Base-by-base conservation (phyloP, 2,797 vertebrate species). In the Pangasius sanitwongsei region DNA sequence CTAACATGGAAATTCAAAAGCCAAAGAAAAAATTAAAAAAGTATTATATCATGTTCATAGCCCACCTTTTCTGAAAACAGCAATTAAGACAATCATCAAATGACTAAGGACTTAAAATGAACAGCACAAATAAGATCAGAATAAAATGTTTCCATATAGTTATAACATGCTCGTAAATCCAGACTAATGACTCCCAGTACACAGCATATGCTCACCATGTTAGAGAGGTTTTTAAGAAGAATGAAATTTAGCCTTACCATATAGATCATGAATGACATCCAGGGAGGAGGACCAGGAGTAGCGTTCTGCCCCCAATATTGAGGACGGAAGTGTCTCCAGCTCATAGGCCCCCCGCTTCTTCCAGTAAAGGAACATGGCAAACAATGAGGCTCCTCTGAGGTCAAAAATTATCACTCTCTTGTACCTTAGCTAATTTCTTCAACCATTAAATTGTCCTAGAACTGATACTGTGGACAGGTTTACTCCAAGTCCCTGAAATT, bases 291-390 rank as follows among this genome's bases (percentile, higher is more conserved):
- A 97, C 97, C 97, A 99, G 69, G 97, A 97, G 95, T 98, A 99
- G 1, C 97, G 96, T 83, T 98, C 98, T 70, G 93, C 89, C 83
- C 93, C 94, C 93, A 92, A 88, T 92, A 97, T 91, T 23, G 94
- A 93, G 0, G 95, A 9, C 0, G 97, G 97, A 91, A 97, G 91
- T 8, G 96, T 93, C 94, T 98, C 97, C 93, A 99, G 95, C 92
- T 98, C 97, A 0, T 99, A 99, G 2, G 96, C 94, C 0, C 98
- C 98, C 9, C 97, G 94, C 91, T 97, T 99, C 94, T 92, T 98
- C 98, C 98, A 97, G 94, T 99, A 97, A 41, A 97, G 95, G 92
- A 99, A 99, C 98, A 99, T 99, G 31, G 31, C 85, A 59, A 88
- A 82, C 9, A 37, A 53, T 18, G 5, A 57, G 61, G 67, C 57